Conservation (phyloP, 2,797 vertebrate genomes). For the Caiman crocodilus region DNA sequence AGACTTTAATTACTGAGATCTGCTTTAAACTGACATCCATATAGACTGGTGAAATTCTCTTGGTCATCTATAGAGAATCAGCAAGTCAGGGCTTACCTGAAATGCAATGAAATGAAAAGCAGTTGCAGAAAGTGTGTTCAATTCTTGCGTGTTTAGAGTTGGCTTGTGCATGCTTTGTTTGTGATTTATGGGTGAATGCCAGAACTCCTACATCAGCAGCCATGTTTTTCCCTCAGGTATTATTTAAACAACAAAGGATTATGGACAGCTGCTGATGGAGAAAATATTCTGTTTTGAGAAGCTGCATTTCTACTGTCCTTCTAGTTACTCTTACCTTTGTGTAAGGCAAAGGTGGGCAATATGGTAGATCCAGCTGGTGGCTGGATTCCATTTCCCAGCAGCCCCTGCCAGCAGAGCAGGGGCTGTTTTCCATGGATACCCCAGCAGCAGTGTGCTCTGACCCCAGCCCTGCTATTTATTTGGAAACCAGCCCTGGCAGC, state of each 20-base stretch:
- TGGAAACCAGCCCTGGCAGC: no score
- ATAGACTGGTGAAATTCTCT: not conserved
- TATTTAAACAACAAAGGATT: conserved; percentile 7
- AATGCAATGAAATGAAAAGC: not conserved
- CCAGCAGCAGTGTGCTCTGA: no score
- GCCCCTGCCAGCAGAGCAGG: no score
- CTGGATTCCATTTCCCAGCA: no score
- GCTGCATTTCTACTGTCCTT: not conserved
- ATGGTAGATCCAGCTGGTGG: no score
- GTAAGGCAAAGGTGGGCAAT: not conserved
- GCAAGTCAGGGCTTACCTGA: not conserved
- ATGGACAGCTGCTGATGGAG: not conserved
- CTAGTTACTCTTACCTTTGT: not conserved
- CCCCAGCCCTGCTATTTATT: no score
- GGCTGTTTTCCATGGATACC: no score
- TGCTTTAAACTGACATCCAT: conserved; percentile 19
- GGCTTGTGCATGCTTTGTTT: not conserved
- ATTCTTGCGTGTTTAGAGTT: not conserved
- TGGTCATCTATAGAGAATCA: not conserved
- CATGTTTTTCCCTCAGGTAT: conserved; percentile 23
- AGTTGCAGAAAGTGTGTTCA: not conserved
- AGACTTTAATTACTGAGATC: conserved; percentile 12
- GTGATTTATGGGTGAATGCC: not conserved
- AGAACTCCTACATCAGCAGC: not conserved
- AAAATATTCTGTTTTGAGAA: conserved; percentile 17